A percentile compares a stretch with the other conserved stretches of the same genome.
phyloP scores from a whole-genome alignment of 2,113 vertebrate species.

The Entelurus aequoreus region DNA sequence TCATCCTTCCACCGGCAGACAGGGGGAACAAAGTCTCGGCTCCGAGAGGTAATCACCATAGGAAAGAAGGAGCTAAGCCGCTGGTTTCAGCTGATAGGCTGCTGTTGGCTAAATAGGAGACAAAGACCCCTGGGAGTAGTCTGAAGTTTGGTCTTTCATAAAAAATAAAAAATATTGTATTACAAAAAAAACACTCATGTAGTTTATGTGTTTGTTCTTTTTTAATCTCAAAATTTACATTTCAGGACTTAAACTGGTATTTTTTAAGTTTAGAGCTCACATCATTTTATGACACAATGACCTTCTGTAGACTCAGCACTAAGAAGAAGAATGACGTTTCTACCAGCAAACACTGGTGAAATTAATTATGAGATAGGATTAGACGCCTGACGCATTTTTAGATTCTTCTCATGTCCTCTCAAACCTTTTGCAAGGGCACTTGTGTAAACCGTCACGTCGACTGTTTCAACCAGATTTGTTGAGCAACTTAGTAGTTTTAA shows the following conservation, averaged over 20 bases:
- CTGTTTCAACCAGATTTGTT: not conserved
- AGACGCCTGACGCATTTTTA: not conserved
- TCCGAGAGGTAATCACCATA: constrained; percentile 24
- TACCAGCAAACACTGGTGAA: not conserved
- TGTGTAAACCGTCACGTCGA: not conserved
- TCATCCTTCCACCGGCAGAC: constrained; percentile 40
- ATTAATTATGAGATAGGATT: constrained; percentile 9
- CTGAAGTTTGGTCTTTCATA: constrained; percentile 29
- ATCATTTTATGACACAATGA: not conserved
- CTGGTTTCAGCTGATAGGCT: constrained; percentile 33
- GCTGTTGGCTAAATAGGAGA: constrained; percentile 16
- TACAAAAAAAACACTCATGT: constrained; percentile 23
- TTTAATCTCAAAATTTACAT: constrained; percentile 4
- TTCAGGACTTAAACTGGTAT: constrained; percentile 18
- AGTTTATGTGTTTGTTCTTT: constrained; percentile 7
- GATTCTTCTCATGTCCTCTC: not conserved
- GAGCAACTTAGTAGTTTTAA: no score
- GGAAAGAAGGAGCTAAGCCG: constrained; percentile 30
- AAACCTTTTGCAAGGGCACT: not conserved
- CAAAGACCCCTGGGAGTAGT: constrained; percentile 14
- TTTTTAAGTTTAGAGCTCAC: not conserved
- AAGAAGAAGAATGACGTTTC: not conserved
- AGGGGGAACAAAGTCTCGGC: constrained; percentile 24
- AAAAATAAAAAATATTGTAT: constrained; percentile 9
- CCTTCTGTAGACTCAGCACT: not conserved